phyloP scores from a whole-genome alignment of 2,797 vertebrate genomes.

The Chelonia mydas region DNA sequence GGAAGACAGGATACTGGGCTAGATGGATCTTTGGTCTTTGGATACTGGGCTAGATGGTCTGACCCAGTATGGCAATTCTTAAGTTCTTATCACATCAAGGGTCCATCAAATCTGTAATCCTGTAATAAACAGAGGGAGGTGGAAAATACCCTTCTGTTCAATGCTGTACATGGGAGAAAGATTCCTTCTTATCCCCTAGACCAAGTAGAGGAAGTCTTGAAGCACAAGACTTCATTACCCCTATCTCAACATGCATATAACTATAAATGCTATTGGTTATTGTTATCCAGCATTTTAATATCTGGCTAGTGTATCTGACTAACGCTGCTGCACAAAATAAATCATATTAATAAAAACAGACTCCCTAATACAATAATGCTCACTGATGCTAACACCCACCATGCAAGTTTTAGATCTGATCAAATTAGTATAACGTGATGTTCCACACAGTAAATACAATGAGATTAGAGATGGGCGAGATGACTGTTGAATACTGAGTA shows the following conservation, averaged over 20 bases:
- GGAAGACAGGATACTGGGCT: too few relatives aligned
- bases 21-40: too few relatives aligned
- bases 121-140: background rate
- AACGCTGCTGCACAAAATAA: background rate
- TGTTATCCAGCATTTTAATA: background rate
- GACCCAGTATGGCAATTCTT: too few relatives aligned
- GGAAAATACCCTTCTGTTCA: background rate
- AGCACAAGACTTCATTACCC: background rate
- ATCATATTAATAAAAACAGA: background rate
- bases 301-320: background rate
- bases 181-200: background rate
- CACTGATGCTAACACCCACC: background rate
- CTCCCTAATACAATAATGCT: background rate
- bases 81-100: background rate
- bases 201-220: background rate
- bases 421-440: background rate
- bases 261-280: background rate
- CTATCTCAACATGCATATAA: fast-evolving
- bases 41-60: too few relatives aligned
- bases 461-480: background rate
- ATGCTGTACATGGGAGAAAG: background rate
- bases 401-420: background rate
- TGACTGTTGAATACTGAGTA: background rate
- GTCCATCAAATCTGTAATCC: background rate
- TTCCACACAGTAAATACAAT: background rate